These are phyloP conservation scores for Trichonephila clavipes DNA, from an alignment of 1,140 invertebrate species.

Conservation along the genomic window DNA sequence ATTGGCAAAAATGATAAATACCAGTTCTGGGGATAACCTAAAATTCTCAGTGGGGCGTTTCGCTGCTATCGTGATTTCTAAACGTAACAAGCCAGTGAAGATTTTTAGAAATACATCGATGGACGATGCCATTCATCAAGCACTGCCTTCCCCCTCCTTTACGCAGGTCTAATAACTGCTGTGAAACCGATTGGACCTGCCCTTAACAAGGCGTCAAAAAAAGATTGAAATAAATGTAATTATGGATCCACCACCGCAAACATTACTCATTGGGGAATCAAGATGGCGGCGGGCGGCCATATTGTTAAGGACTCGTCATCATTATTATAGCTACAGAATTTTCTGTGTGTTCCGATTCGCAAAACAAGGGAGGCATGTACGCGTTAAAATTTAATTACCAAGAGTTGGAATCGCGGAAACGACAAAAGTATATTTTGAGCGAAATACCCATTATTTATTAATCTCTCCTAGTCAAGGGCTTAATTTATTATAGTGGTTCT, in stretches of 20 bases:
- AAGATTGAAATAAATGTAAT: slow-evolving; percentile 77
- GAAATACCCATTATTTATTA: slow-evolving; percentile 75
- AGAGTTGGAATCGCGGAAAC: slow-evolving; percentile 58
- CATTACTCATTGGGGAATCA: slow-evolving; percentile 75
- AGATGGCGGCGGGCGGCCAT: slow-evolving; percentile 63
- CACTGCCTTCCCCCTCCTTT: slow-evolving; percentile 52
- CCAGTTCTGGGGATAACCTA: slow-evolving; percentile 69
- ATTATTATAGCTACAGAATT: slow-evolving; percentile 56
- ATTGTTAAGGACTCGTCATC: slow-evolving; percentile 48
- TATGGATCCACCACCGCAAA: slow-evolving; percentile 75
- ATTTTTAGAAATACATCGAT: slow-evolving; percentile 70
- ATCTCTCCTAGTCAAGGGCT: slow-evolving; percentile 52
- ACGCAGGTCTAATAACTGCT: slow-evolving; percentile 61
- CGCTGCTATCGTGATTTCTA: slow-evolving; percentile 65
- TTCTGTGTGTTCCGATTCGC: slow-evolving; percentile 51
- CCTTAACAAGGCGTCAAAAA: slow-evolving; percentile 76
- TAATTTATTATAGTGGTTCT: slow-evolving; percentile 76
- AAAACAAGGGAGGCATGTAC: slow-evolving; percentile 54
- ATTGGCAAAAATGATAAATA: slow-evolving; percentile 73
- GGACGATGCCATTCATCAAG: slow-evolving; percentile 70
- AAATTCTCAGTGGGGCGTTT: slow-evolving; percentile 74
- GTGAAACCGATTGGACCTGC: slow-evolving; percentile 71
- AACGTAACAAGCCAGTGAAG: slow-evolving; percentile 72
- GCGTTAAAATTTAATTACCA: slow-evolving; percentile 76
- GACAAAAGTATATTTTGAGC: slow-evolving; percentile 72